Base-by-base conservation (phyloP, 1,140 invertebrate genomes). In the Pectinophora gossypiella region DNA sequence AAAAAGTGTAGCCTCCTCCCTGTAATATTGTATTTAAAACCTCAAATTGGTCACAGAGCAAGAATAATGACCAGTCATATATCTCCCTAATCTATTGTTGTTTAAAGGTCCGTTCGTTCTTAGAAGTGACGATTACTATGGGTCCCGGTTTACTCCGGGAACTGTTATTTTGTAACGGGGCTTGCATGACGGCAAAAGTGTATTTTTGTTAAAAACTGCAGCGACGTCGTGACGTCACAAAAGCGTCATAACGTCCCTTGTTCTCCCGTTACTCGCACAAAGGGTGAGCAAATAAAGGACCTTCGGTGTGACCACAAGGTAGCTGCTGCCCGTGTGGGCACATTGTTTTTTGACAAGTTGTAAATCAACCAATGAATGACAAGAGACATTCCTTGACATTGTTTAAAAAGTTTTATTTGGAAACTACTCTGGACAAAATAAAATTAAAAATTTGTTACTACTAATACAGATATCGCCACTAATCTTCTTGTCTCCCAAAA, bases 101-200 rank as follows among this genome's bases (percentile, higher is more conserved):
- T 61, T 54, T 21, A 56, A 50, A 51, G 61, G 64, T 58, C 64
- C 66, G 70, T 74, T 75, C 19, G 56, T 86, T 82, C 80, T 61
- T 10, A 66, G 74, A 80, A 83, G 55, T 51, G 52, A 49, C 46
- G 49, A 64, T 71, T 68, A 71, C 59, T 74, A 72, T 68, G 60
- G 68, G 56, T 85, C 73, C 79, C 76, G 78, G 73, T 80, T 81
- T 78, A 86, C 83, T 67, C 79, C 61, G 71, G 67, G 59, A 72
- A 81, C 80, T 78, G 83, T 86, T 86, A 83, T 48, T 69, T 66
- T 58, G 65, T 81, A 75, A 73, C 72, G 73, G 69, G 47, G 43
- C 51, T 63, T 21, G 65, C 46, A 59, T 72, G 71, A 80, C 67
- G 63, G 76, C 64, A 83, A 80, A 81, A 84, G 76, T 81, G 73